These are phyloP conservation scores for Atethmia centrago DNA, from an alignment of 2,888 invertebrate species.

Conservation along the genomic window DNA sequence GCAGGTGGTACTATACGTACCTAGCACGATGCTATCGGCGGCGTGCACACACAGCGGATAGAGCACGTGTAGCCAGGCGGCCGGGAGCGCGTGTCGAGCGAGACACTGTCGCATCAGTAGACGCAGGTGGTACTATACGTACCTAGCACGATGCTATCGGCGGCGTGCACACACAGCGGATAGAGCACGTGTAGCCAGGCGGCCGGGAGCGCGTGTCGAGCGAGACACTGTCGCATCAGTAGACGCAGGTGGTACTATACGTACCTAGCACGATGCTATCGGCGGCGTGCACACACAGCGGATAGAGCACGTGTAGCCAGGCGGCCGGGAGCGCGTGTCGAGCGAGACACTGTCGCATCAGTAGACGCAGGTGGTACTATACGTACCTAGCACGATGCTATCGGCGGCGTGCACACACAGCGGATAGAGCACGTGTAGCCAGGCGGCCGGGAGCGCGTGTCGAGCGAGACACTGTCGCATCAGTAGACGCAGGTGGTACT, in stretches of 20 bases:
- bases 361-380: constrained; percentile 78
- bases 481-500: constrained; percentile 80
- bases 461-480: constrained; percentile 93
- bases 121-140: constrained; percentile 74
- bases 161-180: constrained; percentile 94
- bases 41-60: constrained; percentile 95
- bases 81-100: constrained; percentile 93
- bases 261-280: constrained; percentile 95
- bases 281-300: constrained; percentile 95
- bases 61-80: constrained; percentile 95
- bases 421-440: constrained; percentile 95
- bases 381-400: constrained; percentile 93
- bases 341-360: constrained; percentile 93
- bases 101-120: constrained; percentile 92
- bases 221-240: constrained; percentile 92
- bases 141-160: constrained; percentile 95
- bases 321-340: constrained; percentile 93
- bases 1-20: no score
- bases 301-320: constrained; percentile 95
- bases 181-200: constrained; percentile 95
- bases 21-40: constrained; percentile 94
- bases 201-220: constrained; percentile 93
- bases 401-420: constrained; percentile 95
- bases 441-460: constrained; percentile 93
- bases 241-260: constrained; percentile 77